Evolutionary conservation across 2,113 vertebrate genomes (phyloP).

Genomic region (Reinhardtius hippoglossoides): DNA sequence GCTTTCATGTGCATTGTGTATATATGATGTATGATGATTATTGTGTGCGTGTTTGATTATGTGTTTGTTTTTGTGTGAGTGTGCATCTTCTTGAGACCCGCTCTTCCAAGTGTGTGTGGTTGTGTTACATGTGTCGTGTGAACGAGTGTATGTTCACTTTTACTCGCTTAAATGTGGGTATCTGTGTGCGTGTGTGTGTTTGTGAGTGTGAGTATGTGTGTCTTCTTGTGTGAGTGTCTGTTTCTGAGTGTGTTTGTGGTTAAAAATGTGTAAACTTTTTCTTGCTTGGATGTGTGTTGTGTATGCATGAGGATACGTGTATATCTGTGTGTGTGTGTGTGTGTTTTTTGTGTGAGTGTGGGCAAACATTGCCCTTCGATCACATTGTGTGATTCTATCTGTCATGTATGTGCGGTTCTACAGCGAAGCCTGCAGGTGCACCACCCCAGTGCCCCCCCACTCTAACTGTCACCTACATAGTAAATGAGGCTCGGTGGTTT

Average conservation of each 20-base stretch:
- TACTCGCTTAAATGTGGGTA: background rate
- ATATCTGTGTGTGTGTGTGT: too few species aligned
- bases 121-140: conserved; percentile 1
- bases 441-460: background rate
- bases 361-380: background rate
- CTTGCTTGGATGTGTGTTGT: background rate
- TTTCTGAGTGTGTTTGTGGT: too few species aligned
- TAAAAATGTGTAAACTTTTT: too few species aligned
- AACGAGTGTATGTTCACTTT: background rate
- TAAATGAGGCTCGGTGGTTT: conserved; percentile 73
- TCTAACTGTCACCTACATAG: conserved; percentile 74
- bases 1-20: too few species aligned
- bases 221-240: too few species aligned
- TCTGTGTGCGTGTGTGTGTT: background rate
- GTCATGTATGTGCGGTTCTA: conserved; percentile 19
- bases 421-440: conserved; percentile 58
- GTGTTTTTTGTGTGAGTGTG: background rate
- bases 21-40: too few species aligned
- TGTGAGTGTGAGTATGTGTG: too few species aligned
- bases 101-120: background rate
- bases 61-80: background rate
- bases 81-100: too few species aligned
- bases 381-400: conserved; percentile 11
- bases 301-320: too few species aligned
- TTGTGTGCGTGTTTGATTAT: background rate